Percentiles rank a stretch among this genome's conserved stretches.
Conservation (phyloP, 2,797 vertebrate genomes). For the Antennarius maculatus region DNA sequence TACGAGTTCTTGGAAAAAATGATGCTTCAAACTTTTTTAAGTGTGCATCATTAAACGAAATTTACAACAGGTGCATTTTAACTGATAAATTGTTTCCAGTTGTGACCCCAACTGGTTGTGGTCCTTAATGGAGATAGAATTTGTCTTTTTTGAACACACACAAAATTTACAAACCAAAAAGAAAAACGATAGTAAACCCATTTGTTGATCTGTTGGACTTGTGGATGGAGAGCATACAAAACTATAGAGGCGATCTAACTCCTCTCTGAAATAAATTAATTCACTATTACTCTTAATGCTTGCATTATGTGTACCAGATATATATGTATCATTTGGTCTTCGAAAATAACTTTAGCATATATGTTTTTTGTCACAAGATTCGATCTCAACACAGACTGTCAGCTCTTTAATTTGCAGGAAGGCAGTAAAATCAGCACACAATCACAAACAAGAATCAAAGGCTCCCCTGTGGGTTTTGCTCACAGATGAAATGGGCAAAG, state of each 20-base stretch:
- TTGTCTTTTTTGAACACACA: constrained; percentile 10
- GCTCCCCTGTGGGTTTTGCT: constrained; percentile 38
- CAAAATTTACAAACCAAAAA: constrained; percentile 1
- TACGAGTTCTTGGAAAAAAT: constrained; percentile 4
- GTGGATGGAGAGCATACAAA: constrained; percentile 5
- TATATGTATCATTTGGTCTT: not conserved
- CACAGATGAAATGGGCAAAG: constrained; percentile 20
- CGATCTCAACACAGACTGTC: not conserved
- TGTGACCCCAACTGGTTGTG: constrained; percentile 43
- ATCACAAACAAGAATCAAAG: constrained; percentile 47
- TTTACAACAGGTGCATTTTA: constrained; percentile 37
- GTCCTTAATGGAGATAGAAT: constrained; percentile 12
- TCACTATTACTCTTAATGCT: not conserved
- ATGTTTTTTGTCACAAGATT: not conserved
- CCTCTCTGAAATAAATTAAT: not conserved
- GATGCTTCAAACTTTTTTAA: constrained; percentile 13
- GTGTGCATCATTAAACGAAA: constrained; percentile 24
- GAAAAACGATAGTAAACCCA: not conserved
- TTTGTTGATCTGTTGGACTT: not conserved
- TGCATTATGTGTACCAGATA: not conserved
- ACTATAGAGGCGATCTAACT: not conserved
- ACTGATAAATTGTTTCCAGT: constrained; percentile 56
- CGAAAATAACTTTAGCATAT: not conserved
- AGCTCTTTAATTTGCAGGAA: constrained; percentile 31
- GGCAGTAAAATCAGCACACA: constrained; percentile 46